Evolutionary conservation across 2,888 invertebrate genomes (phyloP).

Genomic region (Nemotelus pantherinus): DNA sequence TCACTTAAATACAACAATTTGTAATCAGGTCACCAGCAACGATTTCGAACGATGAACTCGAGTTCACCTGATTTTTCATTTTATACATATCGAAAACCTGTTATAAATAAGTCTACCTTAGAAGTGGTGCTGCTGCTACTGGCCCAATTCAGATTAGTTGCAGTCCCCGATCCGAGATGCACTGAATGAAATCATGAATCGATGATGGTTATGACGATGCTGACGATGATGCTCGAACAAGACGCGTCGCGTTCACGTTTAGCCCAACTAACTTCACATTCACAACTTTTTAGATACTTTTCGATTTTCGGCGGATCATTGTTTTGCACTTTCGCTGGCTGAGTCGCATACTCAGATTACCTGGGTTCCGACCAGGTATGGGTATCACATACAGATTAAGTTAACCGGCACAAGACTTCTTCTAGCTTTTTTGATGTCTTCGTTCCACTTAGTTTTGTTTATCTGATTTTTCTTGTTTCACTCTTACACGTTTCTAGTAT

Average conservation of each 20-base stretch:
- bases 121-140: neutral
- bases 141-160: neutral
- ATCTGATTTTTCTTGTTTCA: constrained; percentile 29
- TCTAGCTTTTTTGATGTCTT: neutral
- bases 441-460: constrained; percentile 42
- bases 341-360: constrained; percentile 15
- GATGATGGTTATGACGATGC: neutral
- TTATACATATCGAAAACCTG: constrained; percentile 12
- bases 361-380: neutral
- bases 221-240: too few relatives aligned
- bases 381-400: neutral
- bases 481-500: constrained; percentile 19
- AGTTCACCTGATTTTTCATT: constrained; percentile 21
- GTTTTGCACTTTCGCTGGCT: constrained; percentile 41
- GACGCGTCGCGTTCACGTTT: too few relatives aligned
- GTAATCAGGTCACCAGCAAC: constrained; percentile 24
- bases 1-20: neutral
- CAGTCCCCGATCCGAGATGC: neutral
- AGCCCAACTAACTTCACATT: too few relatives aligned
- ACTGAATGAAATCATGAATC: neutral
- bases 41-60: constrained; percentile 38
- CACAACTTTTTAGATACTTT: too few relatives aligned
- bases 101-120: neutral
- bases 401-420: constrained; percentile 4
- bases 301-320: constrained; percentile 39